phyloP scores from a whole-genome alignment of 2,888 invertebrate genomes.

The Leptopilina drosophilae region DNA sequence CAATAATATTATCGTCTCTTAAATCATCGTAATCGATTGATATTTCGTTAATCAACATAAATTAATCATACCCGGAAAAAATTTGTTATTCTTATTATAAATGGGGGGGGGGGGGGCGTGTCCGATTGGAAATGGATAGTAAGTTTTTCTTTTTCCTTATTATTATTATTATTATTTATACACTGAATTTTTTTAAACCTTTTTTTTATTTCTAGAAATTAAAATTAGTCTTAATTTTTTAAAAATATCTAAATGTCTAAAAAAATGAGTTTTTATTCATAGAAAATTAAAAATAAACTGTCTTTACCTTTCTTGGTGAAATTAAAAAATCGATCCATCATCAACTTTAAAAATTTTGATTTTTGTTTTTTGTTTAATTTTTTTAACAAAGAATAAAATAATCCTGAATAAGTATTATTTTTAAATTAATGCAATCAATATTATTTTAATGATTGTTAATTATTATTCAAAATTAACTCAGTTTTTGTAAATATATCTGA shows the following conservation, averaged over 20 bases:
- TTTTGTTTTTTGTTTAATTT: background rate
- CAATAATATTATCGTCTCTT: background rate
- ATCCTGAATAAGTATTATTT: too few relatives aligned
- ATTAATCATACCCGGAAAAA: background rate
- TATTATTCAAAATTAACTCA: slow-evolving; percentile 10
- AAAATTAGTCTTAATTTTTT: too few relatives aligned
- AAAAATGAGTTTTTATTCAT: background rate
- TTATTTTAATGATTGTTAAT: background rate
- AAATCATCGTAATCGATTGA: background rate
- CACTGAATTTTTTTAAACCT: too few relatives aligned
- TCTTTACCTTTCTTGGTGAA: background rate
- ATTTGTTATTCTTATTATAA: slow-evolving; percentile 37
- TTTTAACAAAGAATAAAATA: too few relatives aligned
- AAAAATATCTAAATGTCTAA: too few relatives aligned
- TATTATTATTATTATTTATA: background rate
- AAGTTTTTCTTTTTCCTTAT: slow-evolving; percentile 44
- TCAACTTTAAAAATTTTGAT: background rate
- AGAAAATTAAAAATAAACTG: background rate
- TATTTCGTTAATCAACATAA: background rate
- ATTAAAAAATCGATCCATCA: slow-evolving; percentile 1
- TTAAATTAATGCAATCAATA: too few relatives aligned
- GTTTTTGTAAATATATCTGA: background rate
- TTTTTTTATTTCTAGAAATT: background rate
- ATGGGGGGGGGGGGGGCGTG: too few relatives aligned
- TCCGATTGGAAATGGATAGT: slow-evolving; percentile 57